phyloP scores from a whole-genome alignment of 2,113 vertebrate genomes.

The Myodes glareolus region DNA sequence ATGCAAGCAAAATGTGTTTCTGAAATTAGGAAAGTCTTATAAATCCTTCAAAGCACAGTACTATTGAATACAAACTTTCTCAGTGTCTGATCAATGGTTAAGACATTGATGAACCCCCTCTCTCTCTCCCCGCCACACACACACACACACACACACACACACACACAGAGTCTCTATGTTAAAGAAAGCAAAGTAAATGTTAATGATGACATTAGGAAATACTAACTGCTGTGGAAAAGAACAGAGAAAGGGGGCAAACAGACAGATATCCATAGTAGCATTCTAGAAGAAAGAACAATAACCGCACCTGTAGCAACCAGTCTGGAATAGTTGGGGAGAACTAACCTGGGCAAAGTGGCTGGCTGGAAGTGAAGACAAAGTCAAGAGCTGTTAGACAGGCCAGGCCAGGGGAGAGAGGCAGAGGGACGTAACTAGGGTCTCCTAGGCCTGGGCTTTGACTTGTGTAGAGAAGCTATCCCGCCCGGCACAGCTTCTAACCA shows the following conservation, averaged over 20 bases:
- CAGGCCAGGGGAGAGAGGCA: accelerated
- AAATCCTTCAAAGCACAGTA: too few species aligned
- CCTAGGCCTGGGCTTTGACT: neutral
- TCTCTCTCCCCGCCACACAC: too few species aligned
- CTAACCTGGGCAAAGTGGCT: neutral
- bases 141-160: neutral
- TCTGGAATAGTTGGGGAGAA: neutral
- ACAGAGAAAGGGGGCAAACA: neutral
- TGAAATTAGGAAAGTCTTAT: too few species aligned
- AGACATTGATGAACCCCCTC: too few species aligned
- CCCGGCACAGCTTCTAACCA: neutral
- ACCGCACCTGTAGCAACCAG: neutral
- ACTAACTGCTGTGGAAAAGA: neutral
- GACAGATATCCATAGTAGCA: neutral
- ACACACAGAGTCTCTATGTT: neutral
- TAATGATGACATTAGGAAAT: neutral
- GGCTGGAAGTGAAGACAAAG: too few species aligned
- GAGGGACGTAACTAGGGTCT: neutral
- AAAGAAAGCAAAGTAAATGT: neutral
- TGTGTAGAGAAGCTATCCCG: accelerated
- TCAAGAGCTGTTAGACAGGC: neutral
- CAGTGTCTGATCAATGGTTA: too few species aligned
- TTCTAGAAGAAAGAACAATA: neutral
- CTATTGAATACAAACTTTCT: too few species aligned
- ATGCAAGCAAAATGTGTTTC: neutral